These are phyloP conservation scores for Festucalex cinctus DNA, from an alignment of 2,113 vertebrate genomes.

Conservation along the genomic window DNA sequence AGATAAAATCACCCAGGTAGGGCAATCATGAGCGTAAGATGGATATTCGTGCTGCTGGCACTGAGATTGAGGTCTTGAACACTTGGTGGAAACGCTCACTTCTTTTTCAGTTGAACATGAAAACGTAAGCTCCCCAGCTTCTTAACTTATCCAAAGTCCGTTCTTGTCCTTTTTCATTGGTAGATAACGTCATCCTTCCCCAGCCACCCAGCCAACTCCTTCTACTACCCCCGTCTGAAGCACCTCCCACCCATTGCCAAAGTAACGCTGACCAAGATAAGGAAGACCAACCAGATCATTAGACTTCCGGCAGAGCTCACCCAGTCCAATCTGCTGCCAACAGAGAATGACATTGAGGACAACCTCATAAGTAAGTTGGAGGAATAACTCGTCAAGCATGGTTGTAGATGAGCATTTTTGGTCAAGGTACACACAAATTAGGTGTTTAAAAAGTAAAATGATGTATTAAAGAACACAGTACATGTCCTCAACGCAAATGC, in stretches of 20 bases:
- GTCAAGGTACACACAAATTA: not conserved
- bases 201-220: slow-evolving; percentile 94
- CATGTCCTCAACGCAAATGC: not conserved
- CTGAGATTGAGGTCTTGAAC: not conserved
- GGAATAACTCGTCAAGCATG: not conserved
- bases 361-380: slow-evolving; percentile 78
- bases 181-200: slow-evolving; percentile 93
- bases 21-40: not conserved
- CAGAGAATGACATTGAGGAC: slow-evolving; percentile 83
- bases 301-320: slow-evolving; percentile 73
- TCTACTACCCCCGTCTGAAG: slow-evolving; percentile 92
- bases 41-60: not conserved
- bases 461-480: not conserved
- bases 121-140: not conserved
- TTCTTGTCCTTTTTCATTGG: slow-evolving; percentile 17
- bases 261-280: slow-evolving; percentile 82
- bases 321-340: slow-evolving; percentile 73
- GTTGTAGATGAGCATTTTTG: not conserved
- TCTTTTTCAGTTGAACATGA: not conserved
- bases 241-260: slow-evolving; percentile 89
- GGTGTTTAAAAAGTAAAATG: not conserved
- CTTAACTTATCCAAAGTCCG: not conserved
- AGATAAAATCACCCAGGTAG: slow-evolving; percentile 85
- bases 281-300: slow-evolving; percentile 75
- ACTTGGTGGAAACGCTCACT: not conserved